phyloP scores from a whole-genome alignment of 2,113 vertebrate species.

The Girardinichthys multiradiatus region DNA sequence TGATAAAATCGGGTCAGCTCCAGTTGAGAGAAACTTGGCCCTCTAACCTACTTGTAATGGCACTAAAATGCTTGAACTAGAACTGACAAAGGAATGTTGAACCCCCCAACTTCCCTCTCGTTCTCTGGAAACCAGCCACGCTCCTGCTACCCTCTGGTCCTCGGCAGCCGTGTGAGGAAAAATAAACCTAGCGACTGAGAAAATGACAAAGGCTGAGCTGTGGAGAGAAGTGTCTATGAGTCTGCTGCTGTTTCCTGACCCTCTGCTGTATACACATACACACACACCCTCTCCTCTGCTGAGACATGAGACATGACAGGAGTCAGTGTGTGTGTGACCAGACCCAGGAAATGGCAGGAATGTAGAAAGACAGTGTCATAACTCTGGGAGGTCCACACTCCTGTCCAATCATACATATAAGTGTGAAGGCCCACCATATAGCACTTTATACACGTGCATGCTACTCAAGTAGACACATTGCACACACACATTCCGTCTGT shows the following conservation, averaged over 20 bases:
- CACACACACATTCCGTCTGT: not conserved
- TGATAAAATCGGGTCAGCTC: no score
- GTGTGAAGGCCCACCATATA: conserved; percentile 11
- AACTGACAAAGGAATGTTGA: conserved; percentile 52
- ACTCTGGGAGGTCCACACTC: conserved; percentile 51
- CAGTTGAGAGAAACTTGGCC: conserved; percentile 43
- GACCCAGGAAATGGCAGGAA: conserved; percentile 59
- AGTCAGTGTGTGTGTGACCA: not conserved
- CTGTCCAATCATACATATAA: not conserved
- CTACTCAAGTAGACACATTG: conserved; percentile 21
- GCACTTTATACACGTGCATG: conserved; percentile 10
- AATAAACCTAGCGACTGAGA: conserved; percentile 55
- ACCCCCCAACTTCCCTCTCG: conserved; percentile 23
- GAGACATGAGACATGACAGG: conserved; percentile 20
- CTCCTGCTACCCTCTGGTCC: conserved; percentile 36
- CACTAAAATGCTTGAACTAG: conserved; percentile 48
- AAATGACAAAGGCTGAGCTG: conserved; percentile 24
- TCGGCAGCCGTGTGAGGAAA: conserved; percentile 56
- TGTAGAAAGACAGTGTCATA: conserved; percentile 46
- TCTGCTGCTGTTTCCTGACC: conserved; percentile 38
- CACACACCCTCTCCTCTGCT: conserved; percentile 2
- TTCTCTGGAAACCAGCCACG: conserved; percentile 42
- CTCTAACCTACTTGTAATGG: conserved; percentile 50
- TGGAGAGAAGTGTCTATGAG: conserved; percentile 35
- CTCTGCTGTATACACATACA: conserved; percentile 20